Evolutionary conservation across 1,140 invertebrate genomes (phyloP).

Genomic region (Danaus plexippus): DNA sequence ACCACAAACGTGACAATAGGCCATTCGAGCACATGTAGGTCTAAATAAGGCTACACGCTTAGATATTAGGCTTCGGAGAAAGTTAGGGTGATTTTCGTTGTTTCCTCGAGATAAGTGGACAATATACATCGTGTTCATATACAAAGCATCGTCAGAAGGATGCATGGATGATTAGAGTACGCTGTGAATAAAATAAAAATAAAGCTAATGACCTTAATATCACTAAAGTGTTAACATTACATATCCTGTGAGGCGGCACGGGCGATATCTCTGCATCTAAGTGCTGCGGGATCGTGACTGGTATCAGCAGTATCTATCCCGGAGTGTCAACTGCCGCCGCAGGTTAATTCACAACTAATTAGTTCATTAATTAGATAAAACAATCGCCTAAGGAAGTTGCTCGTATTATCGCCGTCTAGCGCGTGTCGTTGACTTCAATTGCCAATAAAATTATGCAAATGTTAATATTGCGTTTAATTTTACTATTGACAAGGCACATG

Average conservation of each 20-base stretch:
- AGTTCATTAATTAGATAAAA: slow-evolving; percentile 19
- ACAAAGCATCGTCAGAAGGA: too few relatives aligned
- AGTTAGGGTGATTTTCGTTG: slow-evolving; percentile 20
- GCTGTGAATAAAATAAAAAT: too few relatives aligned
- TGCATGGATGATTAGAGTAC: too few relatives aligned
- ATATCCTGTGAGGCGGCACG: not conserved
- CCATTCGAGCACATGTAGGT: slow-evolving; percentile 32
- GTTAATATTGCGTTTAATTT: slow-evolving; percentile 5
- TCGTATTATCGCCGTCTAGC: slow-evolving; percentile 1
- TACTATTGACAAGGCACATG: slow-evolving; percentile 17
- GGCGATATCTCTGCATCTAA: not conserved
- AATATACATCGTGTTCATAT: not conserved
- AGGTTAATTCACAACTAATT: slow-evolving; percentile 27
- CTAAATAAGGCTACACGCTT: slow-evolving; percentile 28
- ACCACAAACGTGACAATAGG: slow-evolving; percentile 28
- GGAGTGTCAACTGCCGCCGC: slow-evolving; percentile 16
- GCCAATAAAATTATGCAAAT: slow-evolving; percentile 29
- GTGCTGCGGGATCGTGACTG: slow-evolving; percentile 16
- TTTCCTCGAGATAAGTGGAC: slow-evolving; percentile 1
- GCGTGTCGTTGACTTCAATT: slow-evolving; percentile 14
- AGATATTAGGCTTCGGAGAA: slow-evolving; percentile 25
- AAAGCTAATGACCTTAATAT: not conserved
- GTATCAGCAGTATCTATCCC: slow-evolving; percentile 3
- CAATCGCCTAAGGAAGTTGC: slow-evolving; percentile 3
- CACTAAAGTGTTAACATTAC: not conserved